phyloP scores from a whole-genome alignment of 64 coral and sea anemone genomes.

The Trachythela sp. region DNA sequence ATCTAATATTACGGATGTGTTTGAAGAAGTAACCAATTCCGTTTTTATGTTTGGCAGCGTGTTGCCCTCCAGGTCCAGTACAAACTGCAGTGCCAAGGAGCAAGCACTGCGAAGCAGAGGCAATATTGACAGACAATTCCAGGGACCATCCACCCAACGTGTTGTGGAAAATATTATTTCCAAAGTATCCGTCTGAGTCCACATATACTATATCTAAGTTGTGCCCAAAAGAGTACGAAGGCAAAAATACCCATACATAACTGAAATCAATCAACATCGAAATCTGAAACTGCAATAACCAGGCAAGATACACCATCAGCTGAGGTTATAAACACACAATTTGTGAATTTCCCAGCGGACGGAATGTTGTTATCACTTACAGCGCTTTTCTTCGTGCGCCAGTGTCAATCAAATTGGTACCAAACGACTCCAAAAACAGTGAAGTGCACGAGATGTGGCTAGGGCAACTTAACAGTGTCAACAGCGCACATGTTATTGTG shows the following conservation, averaged over 20 bases:
- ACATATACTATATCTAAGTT: constrained; percentile 55
- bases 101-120: constrained; percentile 35
- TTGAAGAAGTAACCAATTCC: neutral
- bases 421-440: constrained; percentile 35
- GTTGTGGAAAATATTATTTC: constrained; percentile 53
- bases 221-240: constrained; percentile 28
- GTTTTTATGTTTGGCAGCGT: neutral
- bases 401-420: constrained; percentile 56
- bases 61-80: constrained; percentile 31
- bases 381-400: constrained; percentile 40
- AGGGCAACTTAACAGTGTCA: constrained; percentile 48
- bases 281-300: constrained; percentile 42
- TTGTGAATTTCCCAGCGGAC: constrained; percentile 55
- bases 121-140: constrained; percentile 52
- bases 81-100: constrained; percentile 35
- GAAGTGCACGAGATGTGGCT: constrained; percentile 60
- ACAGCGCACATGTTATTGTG: constrained; percentile 44
- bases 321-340: neutral
- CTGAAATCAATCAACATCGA: neutral
- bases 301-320: constrained; percentile 42
- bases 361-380: constrained; percentile 57
- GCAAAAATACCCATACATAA: neutral
- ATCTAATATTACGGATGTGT: neutral
- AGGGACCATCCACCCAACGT: constrained; percentile 28
- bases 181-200: constrained; percentile 42